phyloP scores from a whole-genome alignment of 2,888 invertebrate species.

The Neuroscelio doddi region DNA sequence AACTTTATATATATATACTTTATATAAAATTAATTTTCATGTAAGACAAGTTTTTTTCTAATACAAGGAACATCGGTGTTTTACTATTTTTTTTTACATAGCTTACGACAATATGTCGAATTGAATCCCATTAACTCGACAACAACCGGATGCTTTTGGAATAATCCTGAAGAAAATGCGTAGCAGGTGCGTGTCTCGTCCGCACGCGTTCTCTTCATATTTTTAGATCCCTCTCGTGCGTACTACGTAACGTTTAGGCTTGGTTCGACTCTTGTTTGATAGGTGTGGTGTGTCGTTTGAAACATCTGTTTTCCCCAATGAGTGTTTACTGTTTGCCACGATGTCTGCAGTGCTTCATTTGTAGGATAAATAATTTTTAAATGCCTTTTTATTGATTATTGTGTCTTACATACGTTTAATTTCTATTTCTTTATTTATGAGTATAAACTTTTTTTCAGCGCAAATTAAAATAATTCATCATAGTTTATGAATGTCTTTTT shows the following conservation, averaged over 20 bases:
- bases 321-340: neutral
- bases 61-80: too few relatives aligned
- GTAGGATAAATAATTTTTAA: too few relatives aligned
- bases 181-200: slow-evolving; percentile 20
- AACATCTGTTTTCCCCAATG: neutral
- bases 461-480: too few relatives aligned
- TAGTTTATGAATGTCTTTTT: too few relatives aligned
- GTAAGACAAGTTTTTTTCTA: neutral
- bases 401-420: too few relatives aligned
- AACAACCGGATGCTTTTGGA: slow-evolving; percentile 18
- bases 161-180: slow-evolving; percentile 16
- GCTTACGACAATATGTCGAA: slow-evolving; percentile 29
- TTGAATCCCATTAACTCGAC: slow-evolving; percentile 32
- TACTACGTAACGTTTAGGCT: slow-evolving; percentile 5
- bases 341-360: neutral
- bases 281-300: slow-evolving; percentile 13
- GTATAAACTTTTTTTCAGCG: too few relatives aligned
- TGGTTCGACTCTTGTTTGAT: slow-evolving; percentile 1
- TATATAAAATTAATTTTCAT: neutral
- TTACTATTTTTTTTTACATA: slow-evolving; percentile 29
- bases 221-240: slow-evolving; percentile 26
- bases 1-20: too few relatives aligned
- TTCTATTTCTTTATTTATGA: too few relatives aligned
- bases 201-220: slow-evolving; percentile 24
- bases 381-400: too few relatives aligned